phyloP scores from a whole-genome alignment of 2,797 vertebrate species.

The Halcyon badia region DNA sequence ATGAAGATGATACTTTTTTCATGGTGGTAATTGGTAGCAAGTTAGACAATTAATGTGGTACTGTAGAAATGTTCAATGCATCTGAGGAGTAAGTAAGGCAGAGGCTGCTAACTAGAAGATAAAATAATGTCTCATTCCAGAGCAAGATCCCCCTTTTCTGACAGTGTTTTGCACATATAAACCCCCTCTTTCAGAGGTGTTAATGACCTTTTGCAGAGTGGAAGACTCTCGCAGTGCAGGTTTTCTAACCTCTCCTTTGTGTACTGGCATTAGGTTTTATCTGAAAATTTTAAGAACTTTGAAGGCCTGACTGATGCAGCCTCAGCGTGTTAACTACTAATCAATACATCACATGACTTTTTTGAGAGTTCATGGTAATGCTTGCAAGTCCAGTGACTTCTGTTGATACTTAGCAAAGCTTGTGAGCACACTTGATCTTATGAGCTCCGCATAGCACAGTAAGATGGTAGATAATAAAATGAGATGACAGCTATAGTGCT shows the following conservation, averaged over 20 bases:
- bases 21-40: conserved; percentile 28
- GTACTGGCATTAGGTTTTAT: neutral
- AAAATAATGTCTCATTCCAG: neutral
- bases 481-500: neutral
- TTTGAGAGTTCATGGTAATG: neutral
- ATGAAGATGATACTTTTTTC: conserved; percentile 27
- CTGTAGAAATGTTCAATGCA: neutral
- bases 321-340: neutral
- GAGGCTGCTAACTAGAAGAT: neutral
- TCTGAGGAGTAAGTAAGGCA: neutral
- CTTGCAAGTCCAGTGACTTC: neutral
- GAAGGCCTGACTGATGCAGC: neutral
- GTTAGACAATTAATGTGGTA: conserved; percentile 19
- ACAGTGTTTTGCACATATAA: neutral
- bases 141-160: neutral
- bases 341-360: neutral
- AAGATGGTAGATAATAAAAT: neutral
- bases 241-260: neutral
- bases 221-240: neutral
- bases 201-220: neutral
- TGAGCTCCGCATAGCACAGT: neutral
- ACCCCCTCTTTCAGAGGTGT: neutral
- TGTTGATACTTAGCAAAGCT: neutral
- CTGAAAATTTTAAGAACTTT: neutral
- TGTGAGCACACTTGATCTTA: neutral